These are phyloP conservation scores for Slavum lentiscoides DNA, from an alignment of 2,888 invertebrate genomes.

Conservation along the genomic window DNA sequence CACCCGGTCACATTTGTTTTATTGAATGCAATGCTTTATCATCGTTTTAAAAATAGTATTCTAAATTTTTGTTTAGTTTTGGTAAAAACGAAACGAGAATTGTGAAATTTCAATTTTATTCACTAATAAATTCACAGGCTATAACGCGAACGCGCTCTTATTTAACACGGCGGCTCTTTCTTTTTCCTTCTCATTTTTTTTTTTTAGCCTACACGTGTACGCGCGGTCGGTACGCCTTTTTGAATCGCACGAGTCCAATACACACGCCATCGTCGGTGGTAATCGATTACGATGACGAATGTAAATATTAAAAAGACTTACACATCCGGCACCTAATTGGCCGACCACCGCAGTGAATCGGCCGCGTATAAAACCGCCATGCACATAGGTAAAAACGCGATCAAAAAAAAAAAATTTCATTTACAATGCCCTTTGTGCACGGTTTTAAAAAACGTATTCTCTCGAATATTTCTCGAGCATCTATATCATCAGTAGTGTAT, in stretches of 20 bases:
- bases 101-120: constrained; percentile 2
- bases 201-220: constrained; percentile 17
- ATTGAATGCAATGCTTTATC: too few relatives aligned
- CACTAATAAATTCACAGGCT: not conserved
- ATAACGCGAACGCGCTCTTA: not conserved
- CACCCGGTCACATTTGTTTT: too few relatives aligned
- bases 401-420: not conserved
- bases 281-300: constrained; percentile 46
- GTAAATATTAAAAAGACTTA: constrained; percentile 25
- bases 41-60: too few relatives aligned
- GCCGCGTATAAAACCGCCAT: not conserved
- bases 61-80: too few relatives aligned
- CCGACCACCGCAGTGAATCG: constrained; percentile 3
- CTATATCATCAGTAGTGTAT: too few relatives aligned
- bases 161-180: not conserved
- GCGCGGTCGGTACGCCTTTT: constrained; percentile 34
- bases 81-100: too few relatives aligned
- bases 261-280: not conserved
- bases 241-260: constrained; percentile 14
- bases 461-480: too few relatives aligned
- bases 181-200: not conserved
- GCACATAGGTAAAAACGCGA: constrained; percentile 10
- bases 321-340: constrained; percentile 12
- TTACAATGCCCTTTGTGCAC: not conserved
- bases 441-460: too few relatives aligned